These are phyloP conservation scores for Trachymyrmex cornetzi DNA, from an alignment of 1,140 invertebrate species.

Conservation along the genomic window DNA sequence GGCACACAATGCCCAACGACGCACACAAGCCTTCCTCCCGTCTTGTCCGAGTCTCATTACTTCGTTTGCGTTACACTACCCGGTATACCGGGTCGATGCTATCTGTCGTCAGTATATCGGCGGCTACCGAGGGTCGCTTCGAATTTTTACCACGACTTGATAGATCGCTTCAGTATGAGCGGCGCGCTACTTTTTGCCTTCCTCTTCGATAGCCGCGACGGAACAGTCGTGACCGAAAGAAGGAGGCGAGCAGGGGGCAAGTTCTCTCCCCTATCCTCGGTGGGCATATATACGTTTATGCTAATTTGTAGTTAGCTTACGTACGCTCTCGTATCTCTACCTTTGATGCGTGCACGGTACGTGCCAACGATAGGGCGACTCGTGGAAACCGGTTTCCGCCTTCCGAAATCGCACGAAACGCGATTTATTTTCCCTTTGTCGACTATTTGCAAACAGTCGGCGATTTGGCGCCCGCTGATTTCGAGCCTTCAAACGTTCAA, in stretches of 20 bases:
- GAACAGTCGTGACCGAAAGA: constrained; percentile 53
- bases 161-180: constrained; percentile 63
- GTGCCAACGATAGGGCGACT: constrained; percentile 62
- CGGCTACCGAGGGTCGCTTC: constrained; percentile 66
- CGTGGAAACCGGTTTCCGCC: constrained; percentile 55
- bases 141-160: constrained; percentile 74
- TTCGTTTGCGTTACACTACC: constrained; percentile 51
- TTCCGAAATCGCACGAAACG: constrained; percentile 54
- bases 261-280: neutral
- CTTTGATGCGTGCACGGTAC: constrained; percentile 51
- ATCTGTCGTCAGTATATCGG: constrained; percentile 63
- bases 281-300: constrained; percentile 70
- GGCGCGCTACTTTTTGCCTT: constrained; percentile 50
- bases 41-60: constrained; percentile 49
- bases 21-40: constrained; percentile 12
- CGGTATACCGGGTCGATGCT: constrained; percentile 60
- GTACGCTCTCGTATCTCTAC: constrained; percentile 58
- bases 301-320: constrained; percentile 74
- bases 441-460: constrained; percentile 43
- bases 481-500: neutral
- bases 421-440: constrained; percentile 58
- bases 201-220: constrained; percentile 62
- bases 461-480: constrained; percentile 17
- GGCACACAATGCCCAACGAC: constrained; percentile 43
- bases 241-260: constrained; percentile 9